Base-by-base conservation (phyloP, 2,797 vertebrate genomes). In the Agapornis canus region DNA sequence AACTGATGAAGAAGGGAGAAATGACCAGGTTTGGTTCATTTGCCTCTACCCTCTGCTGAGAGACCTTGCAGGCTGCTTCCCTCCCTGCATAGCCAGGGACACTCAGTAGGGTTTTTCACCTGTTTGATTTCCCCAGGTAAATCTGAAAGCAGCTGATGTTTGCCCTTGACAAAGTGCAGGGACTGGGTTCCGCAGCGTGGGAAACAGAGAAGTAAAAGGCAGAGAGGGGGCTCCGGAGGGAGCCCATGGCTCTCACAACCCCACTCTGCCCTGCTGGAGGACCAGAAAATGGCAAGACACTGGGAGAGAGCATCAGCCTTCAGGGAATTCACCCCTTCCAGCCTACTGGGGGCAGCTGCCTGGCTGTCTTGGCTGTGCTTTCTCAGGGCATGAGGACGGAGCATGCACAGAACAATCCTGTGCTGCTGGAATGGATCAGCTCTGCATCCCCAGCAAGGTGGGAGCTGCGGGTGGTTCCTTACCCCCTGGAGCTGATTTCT, bases 171-270 rank as follows among this genome's bases (percentile, higher is more conserved):
- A 32, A 51, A 77, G 47, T 1, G 1, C 42, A 37, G 26, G 20
- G 39, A 26, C 26, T 1, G 4, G 43, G 23, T 17, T 92, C 42
- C n/a, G 69, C 0, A 0, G 25, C 1, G 3, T 20, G 19, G 63
- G 23, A 10, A 84, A n/a, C 4, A 1, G 4, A 71, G 40, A 12
- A n/a, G 48, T 43, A 63, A 84, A 94, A 85, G 35, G 39, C 52
- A 88, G 64, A 27, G 11, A 86, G 31, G 25, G 39, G 47, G 31
- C 59, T 91, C 43, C 77, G 76, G 70, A 61, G 40, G 63, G 82
- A 94, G 61, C 45, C 61, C 22, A 16, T 6, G 43, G 31, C 35
- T 65, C 32, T 47, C 43, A 43, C 61, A 69, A 47, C 13, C 26
- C 31, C 13, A 1, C 43, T 19, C 37, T 63, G 49, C 27, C 43